Conservation (phyloP, 2,888 invertebrate genomes). For the Resseliella maxima region DNA sequence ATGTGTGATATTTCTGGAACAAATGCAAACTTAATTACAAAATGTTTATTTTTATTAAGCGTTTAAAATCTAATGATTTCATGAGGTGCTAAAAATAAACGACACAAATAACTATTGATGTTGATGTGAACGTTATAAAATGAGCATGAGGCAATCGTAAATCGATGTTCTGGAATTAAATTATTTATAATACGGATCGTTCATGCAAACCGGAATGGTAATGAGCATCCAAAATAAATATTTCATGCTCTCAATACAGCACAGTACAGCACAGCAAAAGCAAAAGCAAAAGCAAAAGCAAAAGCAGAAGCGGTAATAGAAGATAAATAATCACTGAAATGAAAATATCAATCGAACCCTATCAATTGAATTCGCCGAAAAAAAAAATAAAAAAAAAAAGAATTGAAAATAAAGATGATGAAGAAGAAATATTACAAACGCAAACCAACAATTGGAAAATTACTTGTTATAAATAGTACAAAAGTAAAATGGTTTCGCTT, state of each 20-base stretch:
- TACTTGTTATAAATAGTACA: neutral
- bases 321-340: neutral
- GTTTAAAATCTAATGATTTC: neutral
- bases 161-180: neutral
- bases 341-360: slow-evolving; percentile 28
- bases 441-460: slow-evolving; percentile 39
- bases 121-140: neutral
- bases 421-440: neutral
- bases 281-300: neutral
- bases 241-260: slow-evolving; percentile 27
- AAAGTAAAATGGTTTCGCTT: slow-evolving; percentile 16
- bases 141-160: neutral
- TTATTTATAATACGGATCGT: no score
- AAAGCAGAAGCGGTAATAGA: neutral
- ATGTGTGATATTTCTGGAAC: neutral
- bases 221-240: neutral
- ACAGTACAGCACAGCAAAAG: neutral
- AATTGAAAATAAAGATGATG: no score
- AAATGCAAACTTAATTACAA: slow-evolving; percentile 9
- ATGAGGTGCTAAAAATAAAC: slow-evolving; percentile 40
- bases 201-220: neutral
- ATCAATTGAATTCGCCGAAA: neutral
- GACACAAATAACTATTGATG: neutral
- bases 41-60: neutral
- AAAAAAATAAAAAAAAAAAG: neutral